Evolutionary conservation across 2,113 vertebrate genomes (phyloP), one percentile per base, ranked within the genome.

Genomic region (Apaloderma vittatum): DNA sequence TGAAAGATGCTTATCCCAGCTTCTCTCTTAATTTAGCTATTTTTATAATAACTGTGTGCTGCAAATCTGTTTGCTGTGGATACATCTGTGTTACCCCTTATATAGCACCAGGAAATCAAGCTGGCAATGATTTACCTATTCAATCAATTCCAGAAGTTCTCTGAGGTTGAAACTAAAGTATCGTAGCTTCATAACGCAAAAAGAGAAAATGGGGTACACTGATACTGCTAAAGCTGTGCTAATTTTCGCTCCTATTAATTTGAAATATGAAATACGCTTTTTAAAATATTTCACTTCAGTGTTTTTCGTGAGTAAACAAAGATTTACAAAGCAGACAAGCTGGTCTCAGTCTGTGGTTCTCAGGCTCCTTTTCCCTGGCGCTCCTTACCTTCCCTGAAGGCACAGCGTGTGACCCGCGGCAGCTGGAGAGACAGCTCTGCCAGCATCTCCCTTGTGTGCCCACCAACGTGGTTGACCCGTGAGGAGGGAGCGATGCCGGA

Each of bases 371-470:
- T 81, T 76, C 43, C 61, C 54, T 91, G 87, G 23, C 32, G 2
- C 29, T 71, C 36, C 7, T 10, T 66, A 59, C 55, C 46, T 74
- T 7, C 15, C n/a, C 12, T 66, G 59, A 89, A 77, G 55, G 76
- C 21, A 12, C 12, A 40, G 68, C 11, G 54, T 52, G 67, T 65
- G 91, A 83, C 54, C 62, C 11, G 26, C 0, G 11, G 63, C 84
- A 91, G 92, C 92, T 89, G 90, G 89, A 66, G 61, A 40, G 12
- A 8, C 10, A 54, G 86, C 73, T 81, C 65, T 95, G 90, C 55
- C 73, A 86, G n/a, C 3, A 3, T 46, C 77, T 94, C 48, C 68
- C 52, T 46, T 34, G 32, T 49, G 57, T 2, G 0, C 0, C 0
- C 48, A 12, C 0, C 1, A 76, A 1, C 67, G n/a, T 29, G 14